Evolutionary conservation across 2,113 vertebrate species (phyloP), one percentile per base, ranked within the genome.

Genomic region (Ailuropoda melanoleuca): DNA sequence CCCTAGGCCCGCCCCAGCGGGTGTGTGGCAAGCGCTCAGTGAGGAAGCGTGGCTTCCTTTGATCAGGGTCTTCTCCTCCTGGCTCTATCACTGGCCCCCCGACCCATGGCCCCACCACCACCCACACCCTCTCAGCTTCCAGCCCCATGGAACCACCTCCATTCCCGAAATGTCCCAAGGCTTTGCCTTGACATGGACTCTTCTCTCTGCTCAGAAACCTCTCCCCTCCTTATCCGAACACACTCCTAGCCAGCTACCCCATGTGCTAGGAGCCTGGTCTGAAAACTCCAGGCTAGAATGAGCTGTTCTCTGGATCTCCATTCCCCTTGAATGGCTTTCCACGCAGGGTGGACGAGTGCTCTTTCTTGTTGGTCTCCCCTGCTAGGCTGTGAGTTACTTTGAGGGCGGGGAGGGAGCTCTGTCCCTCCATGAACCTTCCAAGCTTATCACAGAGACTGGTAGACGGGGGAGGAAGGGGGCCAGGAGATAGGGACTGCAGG

Each of bases 21-120:
- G 23, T 3, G 4, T 1, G 0, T 5, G 21, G 53, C 17, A 19
- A 24, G 53, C 0, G 6, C 15, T 56, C 34, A 3, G 70, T 1
- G 3, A 29, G 26, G 50, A 55, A 11, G 21, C 0, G 12, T 29
- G 18, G 12, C 74, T 84, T 43, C 15, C 29, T 58, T 21, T 26
- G 48, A n/a, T 5, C 19, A 43, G 37, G 17, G 66, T 77, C 15
- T 66, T 55, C 80, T 72, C 46, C 12, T 13, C 26, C 64, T 19
- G 53, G 15, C 66, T n/a, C 31, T 39, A 66, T 43, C 50, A 3
- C 2, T 3, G 31, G 5, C 12, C 46, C 39, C 39, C 53, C 26
- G 6, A 12, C 9, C 21, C 50, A 6, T 0, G 1, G 18, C 11
- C 56, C 26, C 24, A 14, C 34, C 39, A 0, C 15, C 8, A 18